These are phyloP conservation scores for Psilopsiagon aymara DNA, from an alignment of 2,113 vertebrate species.

Conservation along the genomic window DNA sequence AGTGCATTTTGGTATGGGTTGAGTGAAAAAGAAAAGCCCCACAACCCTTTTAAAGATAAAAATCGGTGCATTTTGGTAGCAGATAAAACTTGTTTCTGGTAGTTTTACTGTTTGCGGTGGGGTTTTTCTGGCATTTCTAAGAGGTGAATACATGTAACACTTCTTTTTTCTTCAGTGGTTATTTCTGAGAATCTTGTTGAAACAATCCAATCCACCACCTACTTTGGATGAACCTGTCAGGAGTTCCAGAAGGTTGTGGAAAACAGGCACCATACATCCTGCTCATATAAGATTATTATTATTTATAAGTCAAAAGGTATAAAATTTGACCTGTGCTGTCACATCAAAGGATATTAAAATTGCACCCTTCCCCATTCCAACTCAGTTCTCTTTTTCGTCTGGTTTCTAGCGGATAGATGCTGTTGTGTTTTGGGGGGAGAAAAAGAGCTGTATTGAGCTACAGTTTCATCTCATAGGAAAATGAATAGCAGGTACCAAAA, in stretches of 20 bases:
- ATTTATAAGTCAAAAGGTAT: neutral
- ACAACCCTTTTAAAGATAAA: neutral
- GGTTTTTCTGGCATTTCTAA: neutral
- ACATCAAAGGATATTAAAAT: neutral
- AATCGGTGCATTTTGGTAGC: neutral
- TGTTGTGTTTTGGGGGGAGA: neutral
- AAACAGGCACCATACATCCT: neutral
- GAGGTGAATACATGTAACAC: neutral
- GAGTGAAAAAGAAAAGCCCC: neutral
- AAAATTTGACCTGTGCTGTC: neutral
- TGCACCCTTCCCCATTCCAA: neutral
- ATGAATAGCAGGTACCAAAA: neutral
- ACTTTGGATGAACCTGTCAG: neutral
- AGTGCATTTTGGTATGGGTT: neutral
- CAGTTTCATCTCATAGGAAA: neutral
- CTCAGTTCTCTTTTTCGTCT: neutral
- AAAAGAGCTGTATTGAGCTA: neutral
- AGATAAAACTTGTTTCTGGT: neutral
- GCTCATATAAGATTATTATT: neutral
- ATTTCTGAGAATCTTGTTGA: neutral
- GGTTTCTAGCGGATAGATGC: neutral
- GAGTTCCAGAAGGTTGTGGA: neutral
- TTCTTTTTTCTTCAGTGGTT: neutral
- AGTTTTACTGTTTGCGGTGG: neutral
- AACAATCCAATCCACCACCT: neutral